phyloP scores from a whole-genome alignment of 2,797 vertebrate species.

The Vultur gryphus region DNA sequence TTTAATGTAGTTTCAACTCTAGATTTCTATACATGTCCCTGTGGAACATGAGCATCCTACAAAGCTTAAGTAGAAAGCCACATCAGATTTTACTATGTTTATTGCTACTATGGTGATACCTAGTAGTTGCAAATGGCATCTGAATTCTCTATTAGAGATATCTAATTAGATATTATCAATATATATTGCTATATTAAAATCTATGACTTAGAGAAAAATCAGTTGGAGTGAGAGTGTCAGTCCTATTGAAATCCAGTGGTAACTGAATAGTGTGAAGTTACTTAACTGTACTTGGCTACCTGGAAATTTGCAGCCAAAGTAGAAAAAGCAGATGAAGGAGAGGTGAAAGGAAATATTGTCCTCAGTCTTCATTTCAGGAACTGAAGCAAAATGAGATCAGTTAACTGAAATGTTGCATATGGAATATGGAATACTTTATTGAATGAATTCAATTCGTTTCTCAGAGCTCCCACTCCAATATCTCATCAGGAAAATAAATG shows the following conservation, averaged over 20 bases:
- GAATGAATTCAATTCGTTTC: background rate
- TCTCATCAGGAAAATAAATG: background rate
- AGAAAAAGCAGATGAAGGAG: background rate
- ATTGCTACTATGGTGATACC: background rate
- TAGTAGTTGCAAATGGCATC: background rate
- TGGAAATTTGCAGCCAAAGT: background rate
- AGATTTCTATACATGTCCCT: background rate
- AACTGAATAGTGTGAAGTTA: background rate
- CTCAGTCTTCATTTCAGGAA: background rate
- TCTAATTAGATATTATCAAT: background rate
- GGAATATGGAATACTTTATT: background rate
- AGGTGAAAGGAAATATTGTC: background rate
- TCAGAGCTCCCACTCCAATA: background rate
- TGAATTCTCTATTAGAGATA: background rate
- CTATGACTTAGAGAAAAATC: background rate
- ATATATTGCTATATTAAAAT: background rate
- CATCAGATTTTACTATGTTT: background rate
- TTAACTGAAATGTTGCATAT: background rate
- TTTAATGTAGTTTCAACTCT: background rate
- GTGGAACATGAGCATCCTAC: background rate
- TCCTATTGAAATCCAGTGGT: background rate
- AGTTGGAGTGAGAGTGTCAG: background rate
- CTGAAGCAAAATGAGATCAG: background rate
- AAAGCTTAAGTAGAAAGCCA: background rate
- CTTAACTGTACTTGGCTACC: background rate